These are phyloP conservation scores for Hemaris fuciformis DNA, from an alignment of 2,888 invertebrate species.

Conservation along the genomic window DNA sequence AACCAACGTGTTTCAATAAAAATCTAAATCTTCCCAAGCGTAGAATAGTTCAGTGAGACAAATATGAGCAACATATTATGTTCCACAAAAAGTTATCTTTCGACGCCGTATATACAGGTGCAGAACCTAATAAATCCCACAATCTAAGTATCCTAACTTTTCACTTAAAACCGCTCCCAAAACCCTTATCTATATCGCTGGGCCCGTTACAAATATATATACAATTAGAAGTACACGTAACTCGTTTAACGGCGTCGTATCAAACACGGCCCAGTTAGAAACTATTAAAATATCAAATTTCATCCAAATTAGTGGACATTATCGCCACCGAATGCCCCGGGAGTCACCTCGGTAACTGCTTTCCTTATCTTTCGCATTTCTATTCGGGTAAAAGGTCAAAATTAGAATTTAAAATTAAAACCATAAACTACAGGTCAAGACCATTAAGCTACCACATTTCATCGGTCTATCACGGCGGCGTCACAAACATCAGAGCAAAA, in stretches of 20 bases:
- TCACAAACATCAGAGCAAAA: conserved; percentile 23
- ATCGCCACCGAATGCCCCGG: not conserved
- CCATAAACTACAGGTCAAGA: not conserved
- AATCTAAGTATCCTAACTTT: not conserved
- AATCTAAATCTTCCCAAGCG: too few species aligned
- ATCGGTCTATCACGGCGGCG: not conserved
- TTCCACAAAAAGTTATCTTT: too few species aligned
- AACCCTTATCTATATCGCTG: not conserved
- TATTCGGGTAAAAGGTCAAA: not conserved
- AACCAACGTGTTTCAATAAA: too few species aligned
- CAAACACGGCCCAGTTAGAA: not conserved
- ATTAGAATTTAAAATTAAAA: not conserved
- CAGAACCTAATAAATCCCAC: not conserved
- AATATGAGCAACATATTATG: too few species aligned
- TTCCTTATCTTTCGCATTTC: not conserved
- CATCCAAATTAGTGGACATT: not conserved
- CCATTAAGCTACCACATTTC: conserved; percentile 4
- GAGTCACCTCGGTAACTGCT: not conserved
- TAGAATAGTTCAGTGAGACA: too few species aligned
- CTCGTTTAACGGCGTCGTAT: not conserved
- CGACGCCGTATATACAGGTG: too few species aligned
- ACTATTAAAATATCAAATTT: not conserved
- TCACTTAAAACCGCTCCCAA: not conserved
- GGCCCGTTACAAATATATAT: not conserved
- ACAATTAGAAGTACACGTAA: not conserved